Percentiles rank a stretch among this genome's conserved stretches.
Conservation (phyloP, 2,113 vertebrate species). For the Sebastes fasciatus region DNA sequence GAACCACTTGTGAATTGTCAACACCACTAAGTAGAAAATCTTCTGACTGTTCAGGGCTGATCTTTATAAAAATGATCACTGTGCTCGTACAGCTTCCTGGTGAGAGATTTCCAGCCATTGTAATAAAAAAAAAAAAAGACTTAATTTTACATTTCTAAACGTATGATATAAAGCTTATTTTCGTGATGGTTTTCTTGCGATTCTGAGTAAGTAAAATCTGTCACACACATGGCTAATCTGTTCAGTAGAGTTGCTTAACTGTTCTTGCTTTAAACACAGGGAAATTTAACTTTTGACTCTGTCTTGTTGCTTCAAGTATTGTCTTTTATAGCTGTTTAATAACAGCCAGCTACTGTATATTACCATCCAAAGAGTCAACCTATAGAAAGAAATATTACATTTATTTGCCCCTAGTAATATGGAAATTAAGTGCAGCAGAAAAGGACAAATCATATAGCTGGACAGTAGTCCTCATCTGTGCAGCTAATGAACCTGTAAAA, state of each 20-base stretch:
- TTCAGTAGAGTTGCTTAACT: not conserved
- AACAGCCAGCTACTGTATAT: not conserved
- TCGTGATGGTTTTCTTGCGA: not conserved
- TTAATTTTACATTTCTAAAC: conserved; percentile 15
- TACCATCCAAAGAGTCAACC: not conserved
- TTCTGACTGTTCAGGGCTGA: not conserved
- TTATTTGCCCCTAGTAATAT: not conserved
- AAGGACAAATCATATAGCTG: not conserved
- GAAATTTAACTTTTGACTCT: not conserved
- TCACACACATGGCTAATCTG: not conserved
- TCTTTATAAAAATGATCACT: not conserved
- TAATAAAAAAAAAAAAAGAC: not conserved
- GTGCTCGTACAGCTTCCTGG: not conserved
- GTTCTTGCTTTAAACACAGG: conserved; percentile 3
- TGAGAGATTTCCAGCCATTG: not conserved
- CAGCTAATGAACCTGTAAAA: not conserved
- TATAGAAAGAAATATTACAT: not conserved
- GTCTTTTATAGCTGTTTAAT: not conserved
- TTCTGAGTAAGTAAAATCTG: not conserved
- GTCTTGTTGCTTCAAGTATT: not conserved
- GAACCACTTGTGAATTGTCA: not conserved
- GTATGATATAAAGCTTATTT: not conserved
- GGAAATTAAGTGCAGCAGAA: conserved; percentile 12
- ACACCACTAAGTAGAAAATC: not conserved
- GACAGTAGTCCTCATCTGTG: not conserved